Percentiles rank a stretch among this genome's conserved stretches.
Conservation (phyloP, 2,888 invertebrate genomes). For the Euzetes globulus region DNA sequence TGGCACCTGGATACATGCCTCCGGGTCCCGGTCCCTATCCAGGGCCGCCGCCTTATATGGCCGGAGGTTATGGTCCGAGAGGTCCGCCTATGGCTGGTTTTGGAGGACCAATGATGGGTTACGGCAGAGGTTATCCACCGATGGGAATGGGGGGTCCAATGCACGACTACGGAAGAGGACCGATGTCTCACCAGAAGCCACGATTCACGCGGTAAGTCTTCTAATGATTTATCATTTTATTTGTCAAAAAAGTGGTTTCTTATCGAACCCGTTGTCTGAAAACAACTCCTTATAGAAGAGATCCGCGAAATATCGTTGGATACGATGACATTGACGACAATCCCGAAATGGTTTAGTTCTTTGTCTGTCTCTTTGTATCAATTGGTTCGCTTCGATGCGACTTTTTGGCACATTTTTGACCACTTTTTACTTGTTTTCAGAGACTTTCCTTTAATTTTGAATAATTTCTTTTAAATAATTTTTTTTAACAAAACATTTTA, state of each 20-base stretch:
- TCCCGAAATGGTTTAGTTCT: conserved; percentile 63
- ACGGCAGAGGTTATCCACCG: conserved; percentile 34
- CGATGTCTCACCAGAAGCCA: conserved; percentile 3
- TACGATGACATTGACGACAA: conserved; percentile 85
- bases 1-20: conserved; percentile 26
- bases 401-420: background rate
- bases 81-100: conserved; percentile 32
- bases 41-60: conserved; percentile 19
- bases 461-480: background rate
- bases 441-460: background rate
- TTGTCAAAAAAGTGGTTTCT: background rate
- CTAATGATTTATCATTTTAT: background rate
- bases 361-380: background rate
- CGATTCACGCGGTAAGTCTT: conserved; percentile 21
- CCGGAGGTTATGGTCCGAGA: conserved; percentile 14
- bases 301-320: conserved; percentile 66
- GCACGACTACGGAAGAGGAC: conserved; percentile 17
- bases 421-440: conserved; percentile 37
- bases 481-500: background rate
- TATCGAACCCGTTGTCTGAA: conserved; percentile 29
- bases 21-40: conserved; percentile 33
- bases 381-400: background rate
- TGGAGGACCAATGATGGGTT: conserved; percentile 38
- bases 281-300: conserved; percentile 42
- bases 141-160: conserved; percentile 30